phyloP scores from a whole-genome alignment of 2,797 vertebrate genomes.

The Sebastiscus albofasciatus region DNA sequence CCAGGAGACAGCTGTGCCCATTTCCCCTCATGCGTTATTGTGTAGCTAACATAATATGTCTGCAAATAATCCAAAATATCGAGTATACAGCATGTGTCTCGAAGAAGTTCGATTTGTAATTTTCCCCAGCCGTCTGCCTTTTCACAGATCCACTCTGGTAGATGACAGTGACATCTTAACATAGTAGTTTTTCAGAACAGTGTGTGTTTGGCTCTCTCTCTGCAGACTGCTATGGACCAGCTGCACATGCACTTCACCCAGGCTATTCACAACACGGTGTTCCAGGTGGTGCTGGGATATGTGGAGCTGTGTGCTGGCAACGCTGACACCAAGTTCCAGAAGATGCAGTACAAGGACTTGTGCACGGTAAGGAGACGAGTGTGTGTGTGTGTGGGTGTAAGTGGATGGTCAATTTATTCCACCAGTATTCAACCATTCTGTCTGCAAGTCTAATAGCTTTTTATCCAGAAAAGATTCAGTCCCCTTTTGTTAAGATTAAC shows the following conservation, averaged over 20 bases:
- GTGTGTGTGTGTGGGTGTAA: neutral
- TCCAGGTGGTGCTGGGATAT: conserved; percentile 98
- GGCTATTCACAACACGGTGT: conserved; percentile 98
- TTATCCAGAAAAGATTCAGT: neutral
- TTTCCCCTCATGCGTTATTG: conserved; percentile 2
- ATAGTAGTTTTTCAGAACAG: conserved; percentile 4
- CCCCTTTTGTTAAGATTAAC: neutral
- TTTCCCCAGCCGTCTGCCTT: neutral
- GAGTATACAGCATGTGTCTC: neutral
- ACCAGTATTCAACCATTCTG: neutral
- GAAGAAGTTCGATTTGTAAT: conserved; percentile 6
- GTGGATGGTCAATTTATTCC: neutral
- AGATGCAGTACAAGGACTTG: conserved; percentile 98
- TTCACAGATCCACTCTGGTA: conserved; percentile 8
- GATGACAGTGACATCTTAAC: conserved; percentile 16
- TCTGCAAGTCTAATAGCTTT: neutral
- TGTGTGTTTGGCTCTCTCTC: conserved; percentile 39
- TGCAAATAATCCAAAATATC: conserved; percentile 8
- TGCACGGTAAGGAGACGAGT: conserved; percentile 87
- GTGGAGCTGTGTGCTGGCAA: conserved; percentile 98
- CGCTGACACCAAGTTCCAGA: conserved; percentile 98
- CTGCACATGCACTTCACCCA: conserved; percentile 99
- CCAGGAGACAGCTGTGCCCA: neutral
- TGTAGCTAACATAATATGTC: neutral
- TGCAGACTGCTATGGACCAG: conserved; percentile 98